phyloP scores from a whole-genome alignment of 2,888 invertebrate genomes.

The Bombyx huttoni region DNA sequence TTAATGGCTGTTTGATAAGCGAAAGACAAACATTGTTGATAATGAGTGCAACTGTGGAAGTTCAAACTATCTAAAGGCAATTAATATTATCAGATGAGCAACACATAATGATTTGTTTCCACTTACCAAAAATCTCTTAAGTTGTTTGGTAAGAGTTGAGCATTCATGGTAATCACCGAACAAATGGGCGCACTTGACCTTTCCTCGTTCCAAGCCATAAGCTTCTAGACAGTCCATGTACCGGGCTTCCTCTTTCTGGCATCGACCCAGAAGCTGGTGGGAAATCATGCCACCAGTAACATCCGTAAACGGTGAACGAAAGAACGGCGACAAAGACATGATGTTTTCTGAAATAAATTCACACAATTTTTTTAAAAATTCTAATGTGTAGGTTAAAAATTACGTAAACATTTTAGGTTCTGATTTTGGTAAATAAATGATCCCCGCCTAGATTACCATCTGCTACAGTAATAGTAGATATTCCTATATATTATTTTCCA shows the following conservation, averaged over 20 bases:
- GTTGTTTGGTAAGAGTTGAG: constrained; percentile 71
- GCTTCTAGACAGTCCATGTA: constrained; percentile 86
- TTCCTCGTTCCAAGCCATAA: constrained; percentile 79
- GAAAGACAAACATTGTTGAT: no score
- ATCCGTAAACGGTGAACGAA: constrained; percentile 81
- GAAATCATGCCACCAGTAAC: constrained; percentile 76
- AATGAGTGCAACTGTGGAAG: no score
- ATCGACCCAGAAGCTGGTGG: constrained; percentile 76
- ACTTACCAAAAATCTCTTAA: constrained; percentile 69
- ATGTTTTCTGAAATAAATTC: constrained; percentile 13
- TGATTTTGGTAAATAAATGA: neutral
- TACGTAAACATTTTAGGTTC: constrained; percentile 39
- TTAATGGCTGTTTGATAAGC: no score
- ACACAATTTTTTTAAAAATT: neutral
- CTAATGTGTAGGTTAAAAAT: constrained; percentile 28
- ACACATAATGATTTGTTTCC: no score
- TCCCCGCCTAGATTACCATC: no score
- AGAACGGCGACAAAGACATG: constrained; percentile 77
- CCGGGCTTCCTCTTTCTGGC: constrained; percentile 78
- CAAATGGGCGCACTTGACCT: constrained; percentile 73
- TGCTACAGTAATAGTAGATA: no score
- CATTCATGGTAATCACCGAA: constrained; percentile 83
- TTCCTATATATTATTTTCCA: no score
- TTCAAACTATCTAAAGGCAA: no score
- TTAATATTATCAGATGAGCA: no score